phyloP scores from a whole-genome alignment of 2,888 invertebrate genomes.

The Vannuccia rotundouncinata region DNA sequence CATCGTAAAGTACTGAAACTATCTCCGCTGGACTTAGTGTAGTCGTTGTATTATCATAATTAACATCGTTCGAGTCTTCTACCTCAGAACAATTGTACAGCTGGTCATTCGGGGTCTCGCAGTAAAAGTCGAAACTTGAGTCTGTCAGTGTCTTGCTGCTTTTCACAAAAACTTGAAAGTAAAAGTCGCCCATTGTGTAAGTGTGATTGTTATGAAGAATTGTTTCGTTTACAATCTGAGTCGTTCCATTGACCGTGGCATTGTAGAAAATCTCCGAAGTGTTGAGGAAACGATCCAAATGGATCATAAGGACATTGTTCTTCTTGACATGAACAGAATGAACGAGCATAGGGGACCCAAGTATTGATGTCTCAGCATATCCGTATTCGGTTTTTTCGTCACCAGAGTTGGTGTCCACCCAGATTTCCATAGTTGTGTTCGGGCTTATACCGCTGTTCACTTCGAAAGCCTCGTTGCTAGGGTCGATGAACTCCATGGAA shows the following conservation, averaged over 20 bases:
- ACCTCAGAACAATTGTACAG: background rate
- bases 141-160: background rate
- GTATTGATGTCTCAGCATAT: background rate
- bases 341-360: background rate
- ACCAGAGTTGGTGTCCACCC: background rate
- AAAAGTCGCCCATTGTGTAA: background rate
- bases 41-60: background rate
- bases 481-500: background rate
- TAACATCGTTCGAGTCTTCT: background rate
- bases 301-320: background rate
- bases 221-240: background rate
- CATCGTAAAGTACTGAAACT: background rate
- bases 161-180: conserved; percentile 16
- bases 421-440: background rate
- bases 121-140: background rate
- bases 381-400: background rate
- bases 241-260: background rate
- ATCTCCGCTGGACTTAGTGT: background rate
- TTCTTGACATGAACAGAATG: background rate
- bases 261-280: background rate
- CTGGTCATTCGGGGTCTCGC: background rate
- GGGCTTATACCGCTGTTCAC: background rate
- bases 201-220: conserved; percentile 24
- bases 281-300: background rate
- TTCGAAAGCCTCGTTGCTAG: background rate